Conservation (phyloP, 2,797 vertebrate species). For the Poecilia picta region DNA sequence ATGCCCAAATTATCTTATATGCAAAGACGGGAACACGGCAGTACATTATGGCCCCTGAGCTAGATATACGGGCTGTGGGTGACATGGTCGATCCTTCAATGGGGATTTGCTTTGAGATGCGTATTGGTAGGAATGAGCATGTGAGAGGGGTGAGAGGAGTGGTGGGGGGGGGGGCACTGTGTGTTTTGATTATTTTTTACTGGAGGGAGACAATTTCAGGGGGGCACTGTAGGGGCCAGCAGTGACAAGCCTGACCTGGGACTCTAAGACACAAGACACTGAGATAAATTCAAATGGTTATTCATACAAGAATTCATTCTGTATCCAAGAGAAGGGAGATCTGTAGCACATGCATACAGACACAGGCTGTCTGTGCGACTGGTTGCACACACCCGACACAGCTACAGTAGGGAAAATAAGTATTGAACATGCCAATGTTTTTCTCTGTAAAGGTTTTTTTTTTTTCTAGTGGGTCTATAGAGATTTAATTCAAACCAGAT, state of each 20-base stretch:
- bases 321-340: slow-evolving; percentile 88
- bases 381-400: slow-evolving; percentile 20
- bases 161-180: slow-evolving; percentile 69
- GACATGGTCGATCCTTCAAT: slow-evolving; percentile 95
- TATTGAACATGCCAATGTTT: neutral
- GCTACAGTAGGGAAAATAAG: neutral
- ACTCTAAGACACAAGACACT: slow-evolving; percentile 89
- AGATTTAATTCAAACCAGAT: slow-evolving; percentile 7
- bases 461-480: neutral
- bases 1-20: slow-evolving; percentile 99
- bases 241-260: slow-evolving; percentile 88
- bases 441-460: neutral
- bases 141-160: slow-evolving; percentile 51
- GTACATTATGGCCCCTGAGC: slow-evolving; percentile 91
- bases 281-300: slow-evolving; percentile 94
- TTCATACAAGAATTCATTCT: slow-evolving; percentile 89
- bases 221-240: slow-evolving; percentile 20
- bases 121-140: slow-evolving; percentile 67
- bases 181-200: slow-evolving; percentile 98
- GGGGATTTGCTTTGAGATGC: slow-evolving; percentile 91
- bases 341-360: slow-evolving; percentile 79
- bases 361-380: slow-evolving; percentile 43
- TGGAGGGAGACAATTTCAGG: slow-evolving; percentile 75
- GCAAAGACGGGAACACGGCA: slow-evolving; percentile 97
- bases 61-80: slow-evolving; percentile 93